Evolutionary conservation across 2,888 invertebrate genomes (phyloP).

Genomic region (Hydropsyche betteni): DNA sequence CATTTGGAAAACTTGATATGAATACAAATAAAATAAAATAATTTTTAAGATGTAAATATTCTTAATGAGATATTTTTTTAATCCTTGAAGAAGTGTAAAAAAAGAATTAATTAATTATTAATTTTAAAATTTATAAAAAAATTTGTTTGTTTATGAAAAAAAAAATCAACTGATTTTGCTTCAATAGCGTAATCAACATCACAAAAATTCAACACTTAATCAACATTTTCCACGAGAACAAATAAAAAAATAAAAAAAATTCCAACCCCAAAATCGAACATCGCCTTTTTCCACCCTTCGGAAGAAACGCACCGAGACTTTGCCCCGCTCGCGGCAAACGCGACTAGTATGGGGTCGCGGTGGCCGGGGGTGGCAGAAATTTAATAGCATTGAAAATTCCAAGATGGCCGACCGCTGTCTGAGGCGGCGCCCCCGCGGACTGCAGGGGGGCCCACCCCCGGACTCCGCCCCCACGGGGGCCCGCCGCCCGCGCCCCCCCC

Average conservation of each 20-base stretch:
- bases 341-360: background rate
- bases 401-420: slow-evolving; percentile 51
- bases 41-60: too few species aligned
- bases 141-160: too few species aligned
- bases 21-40: too few species aligned
- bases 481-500: slow-evolving; percentile 12
- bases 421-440: slow-evolving; percentile 36
- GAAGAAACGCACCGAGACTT: slow-evolving; percentile 38
- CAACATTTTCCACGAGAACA: too few species aligned
- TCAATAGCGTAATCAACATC: too few species aligned
- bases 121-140: too few species aligned
- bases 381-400: slow-evolving; percentile 52
- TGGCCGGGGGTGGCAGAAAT: slow-evolving; percentile 43
- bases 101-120: too few species aligned
- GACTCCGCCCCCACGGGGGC: slow-evolving; percentile 23
- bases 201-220: background rate
- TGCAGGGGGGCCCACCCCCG: slow-evolving; percentile 30
- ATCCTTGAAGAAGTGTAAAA: too few species aligned
- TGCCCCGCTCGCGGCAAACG: background rate
- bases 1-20: too few species aligned
- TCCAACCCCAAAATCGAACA: slow-evolving; percentile 23
- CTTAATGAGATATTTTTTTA: too few species aligned
- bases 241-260: too few species aligned
- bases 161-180: too few species aligned
- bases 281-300: background rate